These are phyloP conservation scores for Bacillus rossius DNA, from an alignment of 1,140 invertebrate species.

Conservation along the genomic window DNA sequence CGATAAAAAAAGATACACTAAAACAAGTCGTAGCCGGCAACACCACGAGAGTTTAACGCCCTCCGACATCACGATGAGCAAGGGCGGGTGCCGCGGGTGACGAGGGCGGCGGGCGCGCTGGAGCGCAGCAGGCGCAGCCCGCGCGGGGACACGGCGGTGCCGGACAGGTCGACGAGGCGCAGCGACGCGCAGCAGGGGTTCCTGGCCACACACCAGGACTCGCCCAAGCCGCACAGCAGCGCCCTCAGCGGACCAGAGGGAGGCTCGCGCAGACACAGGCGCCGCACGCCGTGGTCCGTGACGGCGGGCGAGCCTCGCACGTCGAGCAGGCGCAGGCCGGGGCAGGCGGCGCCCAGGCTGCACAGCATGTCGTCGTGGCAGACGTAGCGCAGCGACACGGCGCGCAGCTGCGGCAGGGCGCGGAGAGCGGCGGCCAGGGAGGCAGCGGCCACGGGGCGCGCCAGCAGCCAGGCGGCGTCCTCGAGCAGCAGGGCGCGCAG, in stretches of 20 bases:
- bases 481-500: conserved; percentile 11
- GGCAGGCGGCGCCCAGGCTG: conserved; percentile 14
- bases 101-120: not conserved
- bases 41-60: no score
- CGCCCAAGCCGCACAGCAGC: conserved; percentile 1
- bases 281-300: conserved; percentile 9
- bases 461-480: conserved; percentile 16
- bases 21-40: no score
- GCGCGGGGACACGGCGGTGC: conserved; percentile 5
- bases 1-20: no score
- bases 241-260: not conserved
- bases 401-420: conserved; percentile 5
- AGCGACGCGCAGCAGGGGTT: conserved; percentile 15
- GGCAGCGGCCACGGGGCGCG: conserved; percentile 4
- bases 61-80: no score
- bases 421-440: conserved; percentile 6
- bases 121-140: conserved; percentile 11
- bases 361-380: conserved; percentile 16
- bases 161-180: conserved; percentile 5
- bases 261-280: conserved; percentile 5
- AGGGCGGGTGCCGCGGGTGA: no score
- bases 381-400: conserved; percentile 13
- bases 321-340: conserved; percentile 14
- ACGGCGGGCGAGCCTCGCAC: conserved; percentile 13
- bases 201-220: conserved; percentile 1